phyloP scores from a whole-genome alignment of 2,113 vertebrate species.

The Microcebus lehilahytsara region DNA sequence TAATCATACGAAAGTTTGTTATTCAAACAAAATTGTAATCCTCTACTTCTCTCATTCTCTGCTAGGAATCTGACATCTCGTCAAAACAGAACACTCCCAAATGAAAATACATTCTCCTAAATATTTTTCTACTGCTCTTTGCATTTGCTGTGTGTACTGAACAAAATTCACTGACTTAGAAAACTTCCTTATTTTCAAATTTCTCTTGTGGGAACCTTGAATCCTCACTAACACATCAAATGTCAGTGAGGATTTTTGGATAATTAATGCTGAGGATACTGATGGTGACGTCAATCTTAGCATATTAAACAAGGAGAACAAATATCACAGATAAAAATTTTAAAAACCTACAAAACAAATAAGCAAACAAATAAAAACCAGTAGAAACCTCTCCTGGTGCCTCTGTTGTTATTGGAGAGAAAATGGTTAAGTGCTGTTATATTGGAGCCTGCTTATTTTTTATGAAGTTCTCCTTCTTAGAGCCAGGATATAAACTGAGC shows the following conservation, averaged over 20 bases:
- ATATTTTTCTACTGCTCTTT: neutral
- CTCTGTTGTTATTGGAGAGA: conserved; percentile 8
- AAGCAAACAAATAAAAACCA: neutral
- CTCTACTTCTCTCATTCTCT: neutral
- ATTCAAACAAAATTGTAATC: neutral
- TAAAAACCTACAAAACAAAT: neutral
- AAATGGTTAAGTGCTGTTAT: conserved; percentile 32
- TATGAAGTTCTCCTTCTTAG: conserved; percentile 20
- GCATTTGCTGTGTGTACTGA: neutral
- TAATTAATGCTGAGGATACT: conserved; percentile 5
- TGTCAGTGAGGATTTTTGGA: neutral
- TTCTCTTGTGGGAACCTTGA: neutral
- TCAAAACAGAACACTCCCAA: neutral
- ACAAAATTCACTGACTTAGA: conserved; percentile 2
- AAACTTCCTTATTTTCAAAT: conserved; percentile 29
- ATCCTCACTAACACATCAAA: neutral
- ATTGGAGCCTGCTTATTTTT: conserved; percentile 8
- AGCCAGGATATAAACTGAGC: conserved; percentile 26
- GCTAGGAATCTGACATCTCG: neutral
- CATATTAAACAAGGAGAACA: neutral
- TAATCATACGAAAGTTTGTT: neutral
- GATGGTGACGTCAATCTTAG: neutral
- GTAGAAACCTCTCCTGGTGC: neutral
- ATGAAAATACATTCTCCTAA: neutral
- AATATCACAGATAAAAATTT: neutral